Conservation (phyloP, 2,888 invertebrate genomes). For the Drosophila multiciliata region DNA sequence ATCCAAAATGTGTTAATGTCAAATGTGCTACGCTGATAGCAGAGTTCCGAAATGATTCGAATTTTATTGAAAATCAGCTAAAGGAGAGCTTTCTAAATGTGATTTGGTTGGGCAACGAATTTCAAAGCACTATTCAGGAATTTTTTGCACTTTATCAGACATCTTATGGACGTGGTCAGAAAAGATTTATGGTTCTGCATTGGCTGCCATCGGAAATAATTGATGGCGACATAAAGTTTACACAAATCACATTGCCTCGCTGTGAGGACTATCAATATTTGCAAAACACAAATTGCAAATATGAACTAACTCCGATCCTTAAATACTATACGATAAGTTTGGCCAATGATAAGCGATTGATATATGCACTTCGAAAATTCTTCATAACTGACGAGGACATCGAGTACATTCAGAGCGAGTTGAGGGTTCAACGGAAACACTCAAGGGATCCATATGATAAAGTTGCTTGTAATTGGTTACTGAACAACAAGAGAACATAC, state of each 20-base stretch:
- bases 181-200: conserved; percentile 87
- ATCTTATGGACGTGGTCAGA: conserved; percentile 46
- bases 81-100: conserved; percentile 87
- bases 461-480: conserved; percentile 89
- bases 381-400: conserved; percentile 55
- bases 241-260: conserved; percentile 88
- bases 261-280: conserved; percentile 85
- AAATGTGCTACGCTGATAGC: conserved; percentile 86
- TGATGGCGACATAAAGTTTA: conserved; percentile 85
- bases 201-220: conserved; percentile 89
- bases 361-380: conserved; percentile 67
- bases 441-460: conserved; percentile 54
- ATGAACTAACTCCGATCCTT: conserved; percentile 89
- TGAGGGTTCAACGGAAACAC: conserved; percentile 20
- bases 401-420: conserved; percentile 28
- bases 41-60: conserved; percentile 85
- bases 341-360: conserved; percentile 80
- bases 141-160: conserved; percentile 76
- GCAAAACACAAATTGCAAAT: conserved; percentile 86
- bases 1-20: conserved; percentile 48
- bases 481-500: conserved; percentile 85
- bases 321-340: conserved; percentile 89
- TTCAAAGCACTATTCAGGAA: conserved; percentile 84
- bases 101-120: conserved; percentile 88
- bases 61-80: conserved; percentile 88